Base-by-base conservation (phyloP, 2,888 invertebrate genomes). In the Cyclophora punctaria region DNA sequence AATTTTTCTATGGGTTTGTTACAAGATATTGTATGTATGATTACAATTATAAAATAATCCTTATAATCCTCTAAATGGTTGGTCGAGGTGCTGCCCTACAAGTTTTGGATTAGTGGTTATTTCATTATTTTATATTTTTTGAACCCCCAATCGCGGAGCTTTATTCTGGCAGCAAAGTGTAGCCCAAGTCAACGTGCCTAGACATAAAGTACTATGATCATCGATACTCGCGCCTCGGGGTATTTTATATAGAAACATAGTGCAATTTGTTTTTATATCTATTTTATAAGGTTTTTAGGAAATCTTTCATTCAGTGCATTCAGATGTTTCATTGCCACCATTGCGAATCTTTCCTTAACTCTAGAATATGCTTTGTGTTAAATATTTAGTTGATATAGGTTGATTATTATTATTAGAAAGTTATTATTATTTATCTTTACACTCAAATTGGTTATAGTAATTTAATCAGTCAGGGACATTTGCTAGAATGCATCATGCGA, bases 391-490 rank as follows among this genome's bases (percentile, higher is more conserved):
- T 73, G 73, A 78, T 80, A 79, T 86, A 86, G 84, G 81, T 80
- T 42, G 42, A 42, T 42, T 42, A 42, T 42, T 82, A 81, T 78
- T 81, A 73, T 73, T 83, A 80, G 60, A 72, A 80, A 82, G 82
- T 80, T 84, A 84, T 80, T 86, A 85, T 86, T 84, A 85, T 84
- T 85, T 86, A 85, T 84, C 80, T 82, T 80, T 84, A 85, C 81
- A 84, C 79, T 81, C 79, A 77, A 78, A 78, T 76, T 82, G 74
- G 66, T 75, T 75, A 62, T 65, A 70, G 71, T 73, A 75, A 78
- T 75, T 71, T 57, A 63, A 67, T 71, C 37, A 37, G 62, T 66
- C 69, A 63, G 61, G 66, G 68, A 53, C 63, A 64, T 60, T 69
- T 75, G 71, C 71, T 70, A 75, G 64, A 71, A 72, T 73, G 71